Conservation (phyloP, 1,140 invertebrate genomes). For the Drosophila serrata region DNA sequence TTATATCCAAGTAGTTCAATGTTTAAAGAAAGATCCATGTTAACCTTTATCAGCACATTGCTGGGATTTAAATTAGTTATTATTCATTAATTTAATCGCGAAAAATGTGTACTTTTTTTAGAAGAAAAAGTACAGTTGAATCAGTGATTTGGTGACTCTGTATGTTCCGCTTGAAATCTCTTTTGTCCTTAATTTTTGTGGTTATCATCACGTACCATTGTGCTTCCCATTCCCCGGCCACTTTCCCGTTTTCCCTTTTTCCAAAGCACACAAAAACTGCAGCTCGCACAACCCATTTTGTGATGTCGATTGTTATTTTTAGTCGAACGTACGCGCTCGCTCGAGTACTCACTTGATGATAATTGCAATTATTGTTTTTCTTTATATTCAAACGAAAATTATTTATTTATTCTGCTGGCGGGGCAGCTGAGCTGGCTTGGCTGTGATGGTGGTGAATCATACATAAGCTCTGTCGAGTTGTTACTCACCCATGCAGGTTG, state of each 20-base stretch:
- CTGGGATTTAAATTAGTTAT: neutral
- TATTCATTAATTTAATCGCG: neutral
- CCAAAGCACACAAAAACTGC: conserved; percentile 6
- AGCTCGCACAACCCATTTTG: conserved; percentile 13
- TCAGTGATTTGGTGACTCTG: neutral
- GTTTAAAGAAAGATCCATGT: neutral
- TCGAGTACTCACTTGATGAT: conserved; percentile 8
- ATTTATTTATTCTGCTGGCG: conserved; percentile 25
- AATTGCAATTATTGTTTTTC: conserved; percentile 41
- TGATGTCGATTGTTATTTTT: conserved; percentile 14
- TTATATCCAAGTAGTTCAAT: neutral
- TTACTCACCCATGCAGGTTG: conserved; percentile 29
- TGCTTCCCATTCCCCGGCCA: neutral
- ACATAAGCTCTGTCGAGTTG: neutral
- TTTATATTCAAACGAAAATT: conserved; percentile 18
- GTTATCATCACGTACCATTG: conserved; percentile 27
- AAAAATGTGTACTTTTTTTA: neutral
- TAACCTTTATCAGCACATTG: neutral
- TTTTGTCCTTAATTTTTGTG: conserved; percentile 5
- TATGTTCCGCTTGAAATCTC: neutral
- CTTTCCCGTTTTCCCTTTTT: neutral
- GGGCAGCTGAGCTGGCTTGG: conserved; percentile 2
- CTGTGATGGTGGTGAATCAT: conserved; percentile 25
- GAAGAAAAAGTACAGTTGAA: neutral
- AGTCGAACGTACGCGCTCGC: conserved; percentile 1